Conservation (phyloP, 2,888 invertebrate genomes). For the Folsomia candida region DNA sequence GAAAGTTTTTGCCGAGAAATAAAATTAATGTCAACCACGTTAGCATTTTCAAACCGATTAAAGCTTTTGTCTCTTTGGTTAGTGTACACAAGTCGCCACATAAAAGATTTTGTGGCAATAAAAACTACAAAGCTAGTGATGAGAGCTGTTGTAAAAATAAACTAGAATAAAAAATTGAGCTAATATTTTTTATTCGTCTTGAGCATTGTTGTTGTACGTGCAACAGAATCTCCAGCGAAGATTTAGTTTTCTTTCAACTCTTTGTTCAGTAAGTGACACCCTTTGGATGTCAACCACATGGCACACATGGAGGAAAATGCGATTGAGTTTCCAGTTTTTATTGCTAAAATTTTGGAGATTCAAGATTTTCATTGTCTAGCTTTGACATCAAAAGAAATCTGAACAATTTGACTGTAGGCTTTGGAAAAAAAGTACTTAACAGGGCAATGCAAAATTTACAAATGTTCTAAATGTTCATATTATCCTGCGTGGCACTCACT, state of each 20-base stretch:
- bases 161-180: neutral
- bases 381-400: neutral
- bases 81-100: neutral
- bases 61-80: neutral
- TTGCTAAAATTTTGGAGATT: neutral
- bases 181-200: neutral
- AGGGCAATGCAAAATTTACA: too few species aligned
- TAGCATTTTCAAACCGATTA: neutral
- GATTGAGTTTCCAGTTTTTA: neutral
- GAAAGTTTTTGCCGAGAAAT: neutral
- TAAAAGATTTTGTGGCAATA: neutral
- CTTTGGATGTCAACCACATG: neutral
- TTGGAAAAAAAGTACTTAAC: too few species aligned
- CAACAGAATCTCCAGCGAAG: neutral
- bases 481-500: neutral
- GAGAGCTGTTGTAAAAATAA: neutral
- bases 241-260: neutral
- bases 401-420: too few species aligned
- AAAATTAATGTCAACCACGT: neutral
- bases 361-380: neutral
- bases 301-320: neutral
- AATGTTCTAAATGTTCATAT: too few species aligned
- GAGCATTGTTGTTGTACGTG: neutral
- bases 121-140: too few species aligned
- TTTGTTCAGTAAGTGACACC: neutral